phyloP scores from a whole-genome alignment of 2,797 vertebrate genomes.

The Botia kubotai region DNA sequence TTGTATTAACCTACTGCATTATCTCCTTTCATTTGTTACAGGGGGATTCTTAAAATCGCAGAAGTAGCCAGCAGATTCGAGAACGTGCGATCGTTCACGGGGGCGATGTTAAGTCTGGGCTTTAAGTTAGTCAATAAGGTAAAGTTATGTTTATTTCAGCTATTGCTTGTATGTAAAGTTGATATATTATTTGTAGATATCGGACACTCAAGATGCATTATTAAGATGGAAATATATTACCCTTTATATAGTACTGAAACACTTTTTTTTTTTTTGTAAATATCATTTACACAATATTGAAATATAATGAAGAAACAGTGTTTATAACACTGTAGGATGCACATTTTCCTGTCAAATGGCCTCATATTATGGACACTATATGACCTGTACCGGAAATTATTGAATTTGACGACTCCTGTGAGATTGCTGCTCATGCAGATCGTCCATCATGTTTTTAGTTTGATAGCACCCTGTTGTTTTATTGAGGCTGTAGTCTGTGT shows the following conservation, averaged over 20 bases:
- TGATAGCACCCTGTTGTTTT: neutral
- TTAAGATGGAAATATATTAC: neutral
- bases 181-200: neutral
- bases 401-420: neutral
- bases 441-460: neutral
- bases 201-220: neutral
- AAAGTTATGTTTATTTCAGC: slow-evolving; percentile 33
- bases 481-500: neutral
- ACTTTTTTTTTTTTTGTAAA: too few relatives aligned
- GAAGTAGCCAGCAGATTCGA: slow-evolving; percentile 94
- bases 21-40: slow-evolving; percentile 58
- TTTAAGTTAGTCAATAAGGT: slow-evolving; percentile 89
- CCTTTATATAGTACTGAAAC: too few relatives aligned
- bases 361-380: too few relatives aligned
- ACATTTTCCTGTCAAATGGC: too few relatives aligned
- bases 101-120: slow-evolving; percentile 81
- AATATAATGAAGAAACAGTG: too few relatives aligned
- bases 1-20: neutral
- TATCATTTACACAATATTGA: too few relatives aligned
- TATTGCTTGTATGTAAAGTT: neutral
- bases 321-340: too few relatives aligned
- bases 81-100: slow-evolving; percentile 78
- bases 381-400: neutral
- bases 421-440: too few relatives aligned
- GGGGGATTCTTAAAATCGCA: slow-evolving; percentile 89